Conservation (phyloP, 2,797 vertebrate species). For the Dermochelys coriacea region DNA sequence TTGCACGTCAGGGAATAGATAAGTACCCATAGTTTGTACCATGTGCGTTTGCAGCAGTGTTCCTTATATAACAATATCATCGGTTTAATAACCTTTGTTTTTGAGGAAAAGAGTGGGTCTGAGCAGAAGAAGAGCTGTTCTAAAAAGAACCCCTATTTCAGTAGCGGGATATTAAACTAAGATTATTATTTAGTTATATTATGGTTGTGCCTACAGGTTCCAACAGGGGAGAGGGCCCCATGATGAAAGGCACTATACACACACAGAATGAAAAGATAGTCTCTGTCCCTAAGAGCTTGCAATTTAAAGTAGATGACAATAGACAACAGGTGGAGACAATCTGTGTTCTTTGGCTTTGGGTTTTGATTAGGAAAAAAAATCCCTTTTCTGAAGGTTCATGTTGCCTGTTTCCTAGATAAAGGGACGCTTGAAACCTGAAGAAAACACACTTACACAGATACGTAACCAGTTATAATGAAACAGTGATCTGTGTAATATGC, state of each 20-base stretch:
- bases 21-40: not conserved
- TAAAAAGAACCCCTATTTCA: not conserved
- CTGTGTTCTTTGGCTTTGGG: slow-evolving; percentile 35
- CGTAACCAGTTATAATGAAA: not conserved
- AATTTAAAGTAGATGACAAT: not conserved
- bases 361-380: not conserved
- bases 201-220: not conserved
- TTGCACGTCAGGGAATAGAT: not conserved
- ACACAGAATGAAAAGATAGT: not conserved
- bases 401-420: not conserved
- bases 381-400: not conserved
- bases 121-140: not conserved
- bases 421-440: not conserved
- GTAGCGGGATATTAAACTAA: slow-evolving; percentile 7
- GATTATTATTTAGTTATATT: not conserved
- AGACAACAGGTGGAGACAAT: not conserved
- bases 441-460: not conserved
- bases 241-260: not conserved
- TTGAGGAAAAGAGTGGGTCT: not conserved
- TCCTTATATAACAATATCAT: not conserved
- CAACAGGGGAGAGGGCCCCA: too few species aligned
- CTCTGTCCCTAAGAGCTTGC: not conserved
- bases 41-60: not conserved
- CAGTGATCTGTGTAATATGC: not conserved
- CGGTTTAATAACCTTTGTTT: not conserved